These are phyloP conservation scores for Chloroceryle inda DNA, from an alignment of 2,797 vertebrate genomes.

Conservation along the genomic window DNA sequence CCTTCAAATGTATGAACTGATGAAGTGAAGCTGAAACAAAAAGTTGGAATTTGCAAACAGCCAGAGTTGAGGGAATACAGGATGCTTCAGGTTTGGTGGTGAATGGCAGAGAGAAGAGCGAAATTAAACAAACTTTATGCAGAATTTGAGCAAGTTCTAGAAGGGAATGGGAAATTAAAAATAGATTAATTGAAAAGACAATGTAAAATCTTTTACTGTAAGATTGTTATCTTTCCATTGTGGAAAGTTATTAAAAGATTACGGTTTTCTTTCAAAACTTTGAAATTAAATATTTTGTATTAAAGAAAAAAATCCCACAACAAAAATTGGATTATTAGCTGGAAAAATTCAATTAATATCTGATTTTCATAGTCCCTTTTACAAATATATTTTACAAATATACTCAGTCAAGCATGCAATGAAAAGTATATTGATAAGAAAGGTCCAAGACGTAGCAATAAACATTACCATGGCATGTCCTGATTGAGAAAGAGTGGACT, in stretches of 20 bases:
- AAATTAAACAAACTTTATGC: background rate
- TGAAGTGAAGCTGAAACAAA: slow-evolving; percentile 34
- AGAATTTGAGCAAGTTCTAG: background rate
- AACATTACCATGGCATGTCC: background rate
- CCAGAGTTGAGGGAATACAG: background rate
- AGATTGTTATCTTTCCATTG: background rate
- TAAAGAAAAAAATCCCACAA: background rate
- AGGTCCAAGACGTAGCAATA: background rate
- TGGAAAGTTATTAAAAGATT: background rate
- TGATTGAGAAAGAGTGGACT: slow-evolving; percentile 17
- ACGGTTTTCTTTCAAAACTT: background rate
- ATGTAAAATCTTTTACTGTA: background rate
- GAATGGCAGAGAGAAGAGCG: background rate
- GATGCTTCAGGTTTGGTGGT: background rate
- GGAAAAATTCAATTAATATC: background rate
- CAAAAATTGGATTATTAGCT: background rate
- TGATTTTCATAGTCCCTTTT: background rate
- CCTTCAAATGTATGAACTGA: slow-evolving; percentile 16
- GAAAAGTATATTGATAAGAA: background rate
- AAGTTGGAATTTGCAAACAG: slow-evolving; percentile 19
- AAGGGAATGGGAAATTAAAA: background rate
- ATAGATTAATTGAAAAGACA: background rate
- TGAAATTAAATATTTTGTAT: background rate
- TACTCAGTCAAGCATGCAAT: background rate
- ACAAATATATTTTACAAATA: background rate